These are phyloP conservation scores for Nematopogon swammerdamellus DNA, from an alignment of 2,888 invertebrate species.

Conservation along the genomic window DNA sequence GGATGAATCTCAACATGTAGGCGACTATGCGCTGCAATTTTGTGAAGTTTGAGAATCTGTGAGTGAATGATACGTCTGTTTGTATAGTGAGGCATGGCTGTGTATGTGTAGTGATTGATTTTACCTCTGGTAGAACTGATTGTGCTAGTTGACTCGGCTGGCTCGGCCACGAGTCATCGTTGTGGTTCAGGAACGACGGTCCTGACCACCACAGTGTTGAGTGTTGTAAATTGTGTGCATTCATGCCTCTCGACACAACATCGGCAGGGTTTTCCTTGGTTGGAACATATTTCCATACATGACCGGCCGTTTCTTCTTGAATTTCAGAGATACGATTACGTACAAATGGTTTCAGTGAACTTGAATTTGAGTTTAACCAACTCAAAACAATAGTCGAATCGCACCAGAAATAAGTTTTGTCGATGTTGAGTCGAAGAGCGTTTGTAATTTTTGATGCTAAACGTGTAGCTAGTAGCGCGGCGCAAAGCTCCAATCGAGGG, in stretches of 20 bases:
- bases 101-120: too few species aligned
- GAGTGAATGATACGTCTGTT: too few species aligned
- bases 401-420: constrained; percentile 7
- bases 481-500: constrained; percentile 18
- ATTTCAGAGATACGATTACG: constrained; percentile 11
- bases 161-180: too few species aligned
- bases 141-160: too few species aligned
- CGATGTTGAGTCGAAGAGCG: constrained; percentile 1
- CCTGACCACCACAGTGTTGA: background rate
- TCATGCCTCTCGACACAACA: constrained; percentile 10
- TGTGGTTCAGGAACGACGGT: too few species aligned
- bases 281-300: constrained; percentile 10
- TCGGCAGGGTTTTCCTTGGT: constrained; percentile 11
- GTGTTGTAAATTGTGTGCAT: background rate
- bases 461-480: constrained; percentile 14
- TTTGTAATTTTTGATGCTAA: too few species aligned
- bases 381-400: too few species aligned
- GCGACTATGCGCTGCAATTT: too few species aligned
- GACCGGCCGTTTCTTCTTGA: constrained; percentile 4
- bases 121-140: too few species aligned
- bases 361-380: constrained; percentile 6
- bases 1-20: too few species aligned
- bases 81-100: too few species aligned
- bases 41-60: too few species aligned
- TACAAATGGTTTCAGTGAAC: constrained; percentile 12